These are phyloP conservation scores for Ormia ochracea DNA, from an alignment of 2,888 invertebrate genomes.

Conservation along the genomic window DNA sequence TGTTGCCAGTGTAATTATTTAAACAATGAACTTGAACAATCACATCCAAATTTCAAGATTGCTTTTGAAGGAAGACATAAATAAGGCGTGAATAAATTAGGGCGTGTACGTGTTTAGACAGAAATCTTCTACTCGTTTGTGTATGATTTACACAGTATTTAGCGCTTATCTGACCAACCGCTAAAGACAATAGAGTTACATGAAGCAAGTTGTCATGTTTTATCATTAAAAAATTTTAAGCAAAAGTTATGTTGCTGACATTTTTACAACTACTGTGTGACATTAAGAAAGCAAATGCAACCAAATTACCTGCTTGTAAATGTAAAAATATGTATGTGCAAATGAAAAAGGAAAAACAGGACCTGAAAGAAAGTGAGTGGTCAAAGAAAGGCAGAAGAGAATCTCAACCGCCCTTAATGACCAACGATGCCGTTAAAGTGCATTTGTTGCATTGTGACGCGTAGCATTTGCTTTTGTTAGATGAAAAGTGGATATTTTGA, in stretches of 20 bases:
- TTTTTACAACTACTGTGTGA: conserved; percentile 8
- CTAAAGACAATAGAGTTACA: conserved; percentile 22
- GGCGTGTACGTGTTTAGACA: not conserved
- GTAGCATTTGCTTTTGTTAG: not conserved
- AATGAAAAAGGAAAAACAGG: not conserved
- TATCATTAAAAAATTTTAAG: not conserved
- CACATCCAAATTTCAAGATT: no score
- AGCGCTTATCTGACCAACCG: not conserved
- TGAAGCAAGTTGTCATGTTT: conserved; percentile 23
- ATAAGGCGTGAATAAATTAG: not conserved
- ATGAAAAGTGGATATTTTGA: conserved; percentile 48
- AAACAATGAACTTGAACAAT: no score
- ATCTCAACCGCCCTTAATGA: not conserved
- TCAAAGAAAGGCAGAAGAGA: not conserved
- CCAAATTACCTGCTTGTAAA: conserved; percentile 44
- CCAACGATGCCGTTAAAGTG: conserved; percentile 4
- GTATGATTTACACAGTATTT: conserved; percentile 1
- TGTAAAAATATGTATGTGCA: not conserved
- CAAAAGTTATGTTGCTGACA: conserved; percentile 42
- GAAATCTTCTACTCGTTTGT: not conserved
- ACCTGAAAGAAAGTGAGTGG: conserved; percentile 18
- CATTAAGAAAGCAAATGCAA: conserved; percentile 23
- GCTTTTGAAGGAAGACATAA: not conserved
- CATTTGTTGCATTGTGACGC: not conserved
- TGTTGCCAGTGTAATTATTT: no score